phyloP scores from a whole-genome alignment of 2,113 vertebrate genomes.

The Eira barbara region DNA sequence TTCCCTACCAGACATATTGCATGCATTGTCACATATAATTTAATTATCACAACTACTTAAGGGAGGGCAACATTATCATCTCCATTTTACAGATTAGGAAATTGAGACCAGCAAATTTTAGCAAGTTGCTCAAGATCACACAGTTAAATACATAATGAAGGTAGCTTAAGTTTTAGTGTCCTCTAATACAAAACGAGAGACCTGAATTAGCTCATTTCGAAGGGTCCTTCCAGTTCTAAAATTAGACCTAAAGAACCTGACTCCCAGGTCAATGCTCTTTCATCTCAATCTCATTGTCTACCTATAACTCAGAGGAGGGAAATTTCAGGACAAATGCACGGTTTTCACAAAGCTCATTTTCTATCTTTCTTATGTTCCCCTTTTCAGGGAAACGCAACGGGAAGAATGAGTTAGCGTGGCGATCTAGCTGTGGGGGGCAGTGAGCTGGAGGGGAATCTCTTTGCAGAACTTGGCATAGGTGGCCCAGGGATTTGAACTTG shows the following conservation, averaged over 20 bases:
- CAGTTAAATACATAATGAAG: background rate
- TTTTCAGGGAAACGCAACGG: background rate
- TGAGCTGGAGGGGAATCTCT: background rate
- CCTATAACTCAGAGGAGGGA: background rate
- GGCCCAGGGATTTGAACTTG: constrained; percentile 53
- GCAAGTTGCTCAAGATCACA: background rate
- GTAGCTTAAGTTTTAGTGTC: background rate
- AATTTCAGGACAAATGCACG: background rate
- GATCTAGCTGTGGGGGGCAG: background rate
- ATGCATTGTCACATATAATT: background rate
- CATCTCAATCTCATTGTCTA: background rate
- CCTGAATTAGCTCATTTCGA: background rate
- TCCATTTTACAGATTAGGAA: background rate
- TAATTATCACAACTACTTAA: background rate
- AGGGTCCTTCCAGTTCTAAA: background rate
- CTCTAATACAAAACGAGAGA: background rate
- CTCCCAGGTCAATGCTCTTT: background rate
- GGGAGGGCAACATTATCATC: background rate
- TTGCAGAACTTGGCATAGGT: background rate
- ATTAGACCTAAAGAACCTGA: background rate
- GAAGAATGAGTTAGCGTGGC: background rate
- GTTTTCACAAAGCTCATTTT: background rate
- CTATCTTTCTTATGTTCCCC: background rate
- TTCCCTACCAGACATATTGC: background rate
- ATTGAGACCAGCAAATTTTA: background rate